phyloP scores from a whole-genome alignment of 1,140 invertebrate genomes.

The Neodiprion fabricii region DNA sequence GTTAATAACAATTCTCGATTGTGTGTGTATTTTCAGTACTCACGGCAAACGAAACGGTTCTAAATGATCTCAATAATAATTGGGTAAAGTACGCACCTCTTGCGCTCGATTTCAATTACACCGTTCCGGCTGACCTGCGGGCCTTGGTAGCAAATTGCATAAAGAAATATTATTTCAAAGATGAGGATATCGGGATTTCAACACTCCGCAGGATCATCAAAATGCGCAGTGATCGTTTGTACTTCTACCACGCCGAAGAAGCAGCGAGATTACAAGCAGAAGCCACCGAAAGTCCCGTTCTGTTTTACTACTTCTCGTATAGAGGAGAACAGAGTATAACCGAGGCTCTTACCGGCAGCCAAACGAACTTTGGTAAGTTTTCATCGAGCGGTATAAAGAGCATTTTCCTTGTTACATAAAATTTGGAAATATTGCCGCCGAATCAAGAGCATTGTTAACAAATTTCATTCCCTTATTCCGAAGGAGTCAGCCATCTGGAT shows the following conservation, averaged over 20 bases:
- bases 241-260: constrained; percentile 64
- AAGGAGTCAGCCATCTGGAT: constrained; percentile 69
- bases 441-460: not conserved
- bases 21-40: constrained; percentile 53
- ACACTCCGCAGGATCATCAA: constrained; percentile 44
- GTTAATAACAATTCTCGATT: too few species aligned
- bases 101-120: constrained; percentile 69
- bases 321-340: constrained; percentile 56
- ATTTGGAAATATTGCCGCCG: not conserved
- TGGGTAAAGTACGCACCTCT: constrained; percentile 66
- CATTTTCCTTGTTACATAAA: not conserved
- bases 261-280: constrained; percentile 63
- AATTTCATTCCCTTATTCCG: constrained; percentile 15
- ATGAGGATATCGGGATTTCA: constrained; percentile 49
- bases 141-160: constrained; percentile 59
- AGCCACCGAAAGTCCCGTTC: constrained; percentile 64
- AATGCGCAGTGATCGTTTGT: constrained; percentile 66
- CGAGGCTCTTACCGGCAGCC: constrained; percentile 43
- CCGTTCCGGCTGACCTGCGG: constrained; percentile 57
- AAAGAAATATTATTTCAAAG: constrained; percentile 64
- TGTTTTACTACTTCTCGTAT: constrained; percentile 62
- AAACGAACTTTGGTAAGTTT: constrained; percentile 60
- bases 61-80: constrained; percentile 62
- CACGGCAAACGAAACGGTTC: constrained; percentile 46
- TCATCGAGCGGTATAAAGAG: constrained; percentile 42